Conservation (phyloP, 2,888 invertebrate genomes). For the Lasioglossum zephyrum region DNA sequence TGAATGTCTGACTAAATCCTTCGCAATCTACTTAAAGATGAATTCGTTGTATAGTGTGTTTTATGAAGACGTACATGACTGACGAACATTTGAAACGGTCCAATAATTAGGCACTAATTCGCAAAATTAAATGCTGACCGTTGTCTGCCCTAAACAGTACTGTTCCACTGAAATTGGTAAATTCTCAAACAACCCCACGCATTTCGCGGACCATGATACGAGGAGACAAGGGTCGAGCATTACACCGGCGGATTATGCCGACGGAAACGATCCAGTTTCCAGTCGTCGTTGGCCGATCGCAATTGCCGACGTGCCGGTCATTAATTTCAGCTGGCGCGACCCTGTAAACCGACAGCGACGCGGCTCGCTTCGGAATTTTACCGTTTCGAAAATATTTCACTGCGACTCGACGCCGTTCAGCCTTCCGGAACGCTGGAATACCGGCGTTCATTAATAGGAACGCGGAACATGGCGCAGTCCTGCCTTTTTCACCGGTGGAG, state of each 20-base stretch:
- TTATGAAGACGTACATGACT: neutral
- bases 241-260: slow-evolving; percentile 2
- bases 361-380: slow-evolving; percentile 7
- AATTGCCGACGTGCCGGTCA: slow-evolving; percentile 41
- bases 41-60: neutral
- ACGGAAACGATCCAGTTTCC: slow-evolving; percentile 7
- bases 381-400: slow-evolving; percentile 43
- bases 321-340: slow-evolving; percentile 18
- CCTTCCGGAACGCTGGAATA: slow-evolving; percentile 17
- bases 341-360: neutral
- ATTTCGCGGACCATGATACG: neutral
- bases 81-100: neutral
- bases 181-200: neutral
- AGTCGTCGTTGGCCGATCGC: slow-evolving; percentile 10
- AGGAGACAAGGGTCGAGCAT: neutral
- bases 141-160: neutral
- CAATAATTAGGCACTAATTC: neutral
- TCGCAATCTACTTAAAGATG: neutral
- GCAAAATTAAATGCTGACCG: neutral
- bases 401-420: neutral
- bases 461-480: no score
- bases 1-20: no score
- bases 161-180: neutral
- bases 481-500: no score
- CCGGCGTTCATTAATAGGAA: slow-evolving; percentile 6